Percentiles rank a stretch among this genome's conserved stretches.
phyloP scores from a whole-genome alignment of 2,113 vertebrate genomes.

The Eptesicus fuscus region DNA sequence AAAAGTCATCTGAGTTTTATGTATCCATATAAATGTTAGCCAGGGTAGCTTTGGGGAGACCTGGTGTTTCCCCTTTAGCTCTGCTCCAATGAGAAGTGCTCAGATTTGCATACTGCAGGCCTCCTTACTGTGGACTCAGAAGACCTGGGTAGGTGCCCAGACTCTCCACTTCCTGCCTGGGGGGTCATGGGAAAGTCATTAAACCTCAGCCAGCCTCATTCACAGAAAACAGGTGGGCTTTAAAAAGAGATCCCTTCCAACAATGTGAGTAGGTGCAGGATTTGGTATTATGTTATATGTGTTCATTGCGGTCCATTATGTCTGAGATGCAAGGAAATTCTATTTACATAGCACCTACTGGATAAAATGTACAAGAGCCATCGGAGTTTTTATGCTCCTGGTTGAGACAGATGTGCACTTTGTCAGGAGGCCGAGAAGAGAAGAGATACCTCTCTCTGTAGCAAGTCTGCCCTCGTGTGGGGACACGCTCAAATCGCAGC shows the following conservation, averaged over 20 bases:
- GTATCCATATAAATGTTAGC: background rate
- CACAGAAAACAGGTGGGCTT: background rate
- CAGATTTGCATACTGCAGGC: fast-evolving
- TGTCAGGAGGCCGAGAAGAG: background rate
- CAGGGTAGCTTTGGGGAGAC: background rate
- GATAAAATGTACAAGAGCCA: background rate
- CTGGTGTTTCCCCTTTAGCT: background rate
- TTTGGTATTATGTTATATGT: background rate
- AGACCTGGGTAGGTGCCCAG: background rate
- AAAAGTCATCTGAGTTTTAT: background rate
- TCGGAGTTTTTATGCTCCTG: background rate
- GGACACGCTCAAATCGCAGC: background rate
- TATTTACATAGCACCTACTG: background rate
- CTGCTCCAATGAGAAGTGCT: background rate
- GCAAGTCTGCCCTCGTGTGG: slow-evolving; percentile 69
- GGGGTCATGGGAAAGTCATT: background rate
- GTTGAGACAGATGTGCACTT: background rate
- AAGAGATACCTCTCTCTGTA: background rate
- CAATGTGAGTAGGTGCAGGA: background rate
- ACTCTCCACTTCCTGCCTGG: background rate
- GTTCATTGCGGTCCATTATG: background rate
- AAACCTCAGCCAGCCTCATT: background rate
- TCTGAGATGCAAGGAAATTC: background rate
- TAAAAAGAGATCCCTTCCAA: background rate
- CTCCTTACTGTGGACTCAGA: background rate